A percentile compares a stretch with the other conserved stretches of the same genome.
Evolutionary conservation across 1,140 invertebrate species (phyloP).

Genomic region (Tribolium madens): DNA sequence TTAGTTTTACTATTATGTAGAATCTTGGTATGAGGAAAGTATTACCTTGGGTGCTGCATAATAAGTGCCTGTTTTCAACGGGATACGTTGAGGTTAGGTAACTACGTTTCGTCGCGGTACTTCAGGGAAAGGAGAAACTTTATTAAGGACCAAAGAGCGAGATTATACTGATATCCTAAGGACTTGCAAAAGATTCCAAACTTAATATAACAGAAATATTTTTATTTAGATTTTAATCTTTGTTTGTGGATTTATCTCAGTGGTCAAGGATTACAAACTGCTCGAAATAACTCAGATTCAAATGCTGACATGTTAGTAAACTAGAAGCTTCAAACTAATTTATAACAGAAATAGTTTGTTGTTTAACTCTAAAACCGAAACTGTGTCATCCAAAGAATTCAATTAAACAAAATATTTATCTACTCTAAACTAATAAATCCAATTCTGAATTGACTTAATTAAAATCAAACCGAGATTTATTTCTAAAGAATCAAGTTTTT

Average conservation of each 20-base stretch:
- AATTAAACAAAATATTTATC: too few species aligned
- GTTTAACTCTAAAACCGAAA: neutral
- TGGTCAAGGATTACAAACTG: too few species aligned
- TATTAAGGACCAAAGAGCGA: neutral
- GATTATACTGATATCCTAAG: neutral
- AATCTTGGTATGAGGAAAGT: constrained; percentile 8
- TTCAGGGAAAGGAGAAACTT: neutral
- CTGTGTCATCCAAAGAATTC: neutral
- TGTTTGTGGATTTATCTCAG: too few species aligned
- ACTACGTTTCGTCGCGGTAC: neutral
- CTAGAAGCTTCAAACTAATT: too few species aligned
- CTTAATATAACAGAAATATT: neutral
- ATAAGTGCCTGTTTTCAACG: constrained; percentile 14
- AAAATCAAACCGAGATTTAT: neutral
- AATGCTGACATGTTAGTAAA: too few species aligned
- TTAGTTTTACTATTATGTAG: constrained; percentile 20
- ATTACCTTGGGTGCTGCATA: constrained; percentile 3
- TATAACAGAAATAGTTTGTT: neutral
- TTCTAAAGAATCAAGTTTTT: neutral
- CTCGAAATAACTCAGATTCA: too few species aligned
- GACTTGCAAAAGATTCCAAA: neutral
- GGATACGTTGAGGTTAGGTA: constrained; percentile 4
- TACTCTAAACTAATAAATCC: too few species aligned
- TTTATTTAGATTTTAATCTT: too few species aligned
- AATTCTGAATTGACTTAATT: too few species aligned